A percentile compares a stretch with the other conserved stretches of the same genome.
These are phyloP conservation scores for Heteromyza rotundicornis DNA, from an alignment of 2,888 invertebrate species.

Conservation along the genomic window DNA sequence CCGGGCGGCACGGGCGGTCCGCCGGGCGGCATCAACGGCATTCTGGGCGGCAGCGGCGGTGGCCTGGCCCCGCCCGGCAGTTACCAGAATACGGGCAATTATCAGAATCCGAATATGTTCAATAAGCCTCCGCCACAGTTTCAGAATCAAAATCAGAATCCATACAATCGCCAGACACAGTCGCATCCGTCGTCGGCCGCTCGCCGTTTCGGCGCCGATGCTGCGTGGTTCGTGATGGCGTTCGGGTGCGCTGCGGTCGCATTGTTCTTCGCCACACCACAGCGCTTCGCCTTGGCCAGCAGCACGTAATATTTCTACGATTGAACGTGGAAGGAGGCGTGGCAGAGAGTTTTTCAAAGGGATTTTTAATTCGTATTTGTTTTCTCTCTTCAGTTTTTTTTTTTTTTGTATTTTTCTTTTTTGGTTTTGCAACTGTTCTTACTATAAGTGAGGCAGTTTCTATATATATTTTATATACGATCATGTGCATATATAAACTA, in stretches of 20 bases:
- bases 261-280: constrained; percentile 26
- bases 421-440: background rate
- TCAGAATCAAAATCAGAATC: constrained; percentile 58
- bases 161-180: constrained; percentile 60
- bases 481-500: constrained; percentile 4
- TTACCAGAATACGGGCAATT: constrained; percentile 51
- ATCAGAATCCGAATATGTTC: constrained; percentile 59
- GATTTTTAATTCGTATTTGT: background rate
- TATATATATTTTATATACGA: background rate
- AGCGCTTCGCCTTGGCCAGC: constrained; percentile 26
- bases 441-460: background rate
- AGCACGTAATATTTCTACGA: constrained; percentile 10
- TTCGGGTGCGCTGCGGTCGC: constrained; percentile 11
- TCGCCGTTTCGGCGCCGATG: constrained; percentile 23
- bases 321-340: background rate
- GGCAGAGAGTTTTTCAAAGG: background rate
- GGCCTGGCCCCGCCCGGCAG: constrained; percentile 53
- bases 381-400: background rate
- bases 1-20: constrained; percentile 59
- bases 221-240: constrained; percentile 7
- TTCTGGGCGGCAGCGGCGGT: constrained; percentile 47
- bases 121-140: constrained; percentile 61
- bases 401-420: background rate
- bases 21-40: constrained; percentile 51
- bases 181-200: constrained; percentile 52